Base-by-base conservation (phyloP, 2,113 vertebrate species). In the Actinemys pallida region DNA sequence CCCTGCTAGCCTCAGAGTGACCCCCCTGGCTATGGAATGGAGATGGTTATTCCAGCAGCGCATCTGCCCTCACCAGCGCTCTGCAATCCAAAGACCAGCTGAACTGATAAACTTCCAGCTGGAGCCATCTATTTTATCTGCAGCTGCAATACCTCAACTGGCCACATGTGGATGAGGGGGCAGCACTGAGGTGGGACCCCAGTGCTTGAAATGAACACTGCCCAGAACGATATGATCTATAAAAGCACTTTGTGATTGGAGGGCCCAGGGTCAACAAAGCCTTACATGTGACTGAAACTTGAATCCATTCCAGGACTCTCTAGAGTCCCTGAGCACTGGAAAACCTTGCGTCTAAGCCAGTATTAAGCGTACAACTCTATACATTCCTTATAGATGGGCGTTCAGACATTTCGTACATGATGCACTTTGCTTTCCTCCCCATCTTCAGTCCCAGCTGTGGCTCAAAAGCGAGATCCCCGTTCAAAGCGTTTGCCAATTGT, bases 261-360 rank as follows among this genome's bases (percentile, higher is more conserved):
- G 72, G 81, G 84, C 65, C 78, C 54, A n/a, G n/a, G 42, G 54
- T 95, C 89, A 87, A 65, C 85, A 85, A 92, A 96, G 97, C 98
- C 97, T 98, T 94, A 93, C 22, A 27, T 5, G 49, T 65, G 54
- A 69, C 42, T 59, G 81, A 97, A 94, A 86, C 90, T 92, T 96
- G 94, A 94, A 89, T 35, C 72, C 93, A 92, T 96, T 94, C 96
- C 93, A 90, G 95, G 79, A 50, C 5, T 13, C 53, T 83, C 59
- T 78, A 8, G 45, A 90, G 75, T 9, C 16, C 11, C 27, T 0
- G 0, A 20, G 57, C 4, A 47, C 84, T 54, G 89, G 86, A 91
- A 87, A 88, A 39, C 87, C 14, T 9, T 78, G 85, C 80, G 19
- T 94, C 42, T 56, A 82, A 85, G 92, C 92, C 88, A 93, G 56